Conservation (phyloP, 2,113 vertebrate genomes). For the Melanocharis versteri region DNA sequence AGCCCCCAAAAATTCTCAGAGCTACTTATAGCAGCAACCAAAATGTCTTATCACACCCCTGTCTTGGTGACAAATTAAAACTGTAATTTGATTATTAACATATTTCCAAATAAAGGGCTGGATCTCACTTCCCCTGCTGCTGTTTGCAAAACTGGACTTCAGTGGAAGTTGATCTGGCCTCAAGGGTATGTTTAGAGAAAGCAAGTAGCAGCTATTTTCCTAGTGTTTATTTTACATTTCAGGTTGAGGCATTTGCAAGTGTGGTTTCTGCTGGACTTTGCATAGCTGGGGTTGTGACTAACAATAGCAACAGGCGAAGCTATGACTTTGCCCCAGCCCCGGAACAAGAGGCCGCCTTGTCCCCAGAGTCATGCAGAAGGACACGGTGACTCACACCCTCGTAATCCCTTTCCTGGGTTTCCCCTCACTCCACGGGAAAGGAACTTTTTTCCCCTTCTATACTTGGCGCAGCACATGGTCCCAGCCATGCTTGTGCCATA, state of each 20-base stretch:
- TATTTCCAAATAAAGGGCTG: constrained; percentile 15
- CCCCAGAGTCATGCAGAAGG: constrained; percentile 39
- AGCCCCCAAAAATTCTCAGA: neutral
- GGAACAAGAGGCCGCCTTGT: constrained; percentile 36
- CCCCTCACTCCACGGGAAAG: neutral
- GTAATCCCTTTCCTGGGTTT: constrained; percentile 33
- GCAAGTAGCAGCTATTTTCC: constrained; percentile 33
- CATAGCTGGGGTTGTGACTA: constrained; percentile 7
- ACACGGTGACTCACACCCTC: constrained; percentile 7
- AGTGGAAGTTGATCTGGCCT: neutral
- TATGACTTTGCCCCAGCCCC: constrained; percentile 30
- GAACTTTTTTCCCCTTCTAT: neutral
- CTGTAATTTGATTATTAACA: constrained; percentile 13
- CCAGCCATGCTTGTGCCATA: neutral
- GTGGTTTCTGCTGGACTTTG: constrained; percentile 41
- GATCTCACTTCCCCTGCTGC: neutral
- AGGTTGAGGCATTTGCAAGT: constrained; percentile 33
- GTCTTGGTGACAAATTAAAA: constrained; percentile 53
- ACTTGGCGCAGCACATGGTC: neutral
- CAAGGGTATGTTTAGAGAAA: neutral
- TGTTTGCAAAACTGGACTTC: constrained; percentile 17
- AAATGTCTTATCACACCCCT: constrained; percentile 19
- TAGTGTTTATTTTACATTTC: constrained; percentile 48
- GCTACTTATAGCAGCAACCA: constrained; percentile 16
- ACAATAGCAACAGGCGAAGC: neutral